A percentile compares a stretch with the other conserved stretches of the same genome.
These are phyloP conservation scores for Oreonectes daqikongensis DNA, from an alignment of 2,797 vertebrate species.

Conservation along the genomic window DNA sequence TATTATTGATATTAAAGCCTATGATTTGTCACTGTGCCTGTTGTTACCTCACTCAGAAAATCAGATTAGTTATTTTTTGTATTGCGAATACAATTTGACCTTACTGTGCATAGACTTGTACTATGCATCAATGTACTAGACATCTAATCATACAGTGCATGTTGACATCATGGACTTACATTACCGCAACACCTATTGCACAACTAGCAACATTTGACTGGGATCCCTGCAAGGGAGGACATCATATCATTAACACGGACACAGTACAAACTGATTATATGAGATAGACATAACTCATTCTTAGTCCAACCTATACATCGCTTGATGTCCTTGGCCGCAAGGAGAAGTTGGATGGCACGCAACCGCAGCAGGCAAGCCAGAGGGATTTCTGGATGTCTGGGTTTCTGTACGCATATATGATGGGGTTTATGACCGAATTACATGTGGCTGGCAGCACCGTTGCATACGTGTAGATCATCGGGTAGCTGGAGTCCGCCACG, in stretches of 20 bases:
- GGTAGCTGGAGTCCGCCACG: conserved; percentile 88
- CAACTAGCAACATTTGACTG: conserved; percentile 20
- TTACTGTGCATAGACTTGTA: conserved; percentile 8
- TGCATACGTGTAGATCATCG: conserved; percentile 85
- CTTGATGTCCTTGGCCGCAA: conserved; percentile 88
- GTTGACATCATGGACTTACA: conserved; percentile 22
- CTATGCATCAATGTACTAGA: conserved; percentile 23
- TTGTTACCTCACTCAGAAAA: background rate
- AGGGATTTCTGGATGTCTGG: conserved; percentile 92
- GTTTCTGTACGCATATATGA: conserved; percentile 91
- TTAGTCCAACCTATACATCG: conserved; percentile 80
- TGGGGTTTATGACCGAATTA: conserved; percentile 89
- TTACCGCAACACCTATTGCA: conserved; percentile 8
- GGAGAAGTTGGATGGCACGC: conserved; percentile 81
- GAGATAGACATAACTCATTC: conserved; percentile 23
- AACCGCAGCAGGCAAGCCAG: conserved; percentile 88
- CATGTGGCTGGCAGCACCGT: conserved; percentile 85
- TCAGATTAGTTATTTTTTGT: background rate
- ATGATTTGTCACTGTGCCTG: background rate
- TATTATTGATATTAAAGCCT: conserved; percentile 1
- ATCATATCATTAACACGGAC: conserved; percentile 42
- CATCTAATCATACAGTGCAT: conserved; percentile 27
- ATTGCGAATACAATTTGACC: conserved; percentile 15
- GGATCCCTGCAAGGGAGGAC: conserved; percentile 17
- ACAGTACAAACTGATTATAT: conserved; percentile 39